Conservation (phyloP, 2,113 vertebrate genomes). For the Pipra filicauda region DNA sequence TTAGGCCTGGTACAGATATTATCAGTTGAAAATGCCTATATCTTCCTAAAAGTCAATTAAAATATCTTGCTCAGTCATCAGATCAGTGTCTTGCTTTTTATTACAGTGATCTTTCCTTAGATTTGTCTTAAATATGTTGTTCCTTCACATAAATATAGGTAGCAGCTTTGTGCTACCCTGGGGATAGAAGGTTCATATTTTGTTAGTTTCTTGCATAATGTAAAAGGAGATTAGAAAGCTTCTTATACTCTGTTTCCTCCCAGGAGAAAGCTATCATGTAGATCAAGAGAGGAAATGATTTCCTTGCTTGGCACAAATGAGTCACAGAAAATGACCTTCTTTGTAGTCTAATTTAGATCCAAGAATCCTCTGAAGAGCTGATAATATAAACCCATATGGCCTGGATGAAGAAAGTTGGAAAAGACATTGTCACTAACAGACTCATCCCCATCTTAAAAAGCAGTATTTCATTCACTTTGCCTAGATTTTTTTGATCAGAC, state of each 20-base stretch:
- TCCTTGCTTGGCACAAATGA: constrained; percentile 67
- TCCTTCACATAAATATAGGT: constrained; percentile 9
- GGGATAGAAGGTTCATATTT: constrained; percentile 13
- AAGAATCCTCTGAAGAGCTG: constrained; percentile 54
- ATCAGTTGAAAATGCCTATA: not conserved
- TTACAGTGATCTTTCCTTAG: not conserved
- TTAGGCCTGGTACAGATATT: not conserved
- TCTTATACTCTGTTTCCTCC: constrained; percentile 59
- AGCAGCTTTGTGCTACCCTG: constrained; percentile 2
- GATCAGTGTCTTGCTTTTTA: not conserved
- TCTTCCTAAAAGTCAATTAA: not conserved
- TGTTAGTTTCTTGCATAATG: constrained; percentile 49
- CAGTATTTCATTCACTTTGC: not conserved
- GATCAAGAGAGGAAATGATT: constrained; percentile 68
- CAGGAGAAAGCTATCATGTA: constrained; percentile 57
- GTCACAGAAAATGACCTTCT: constrained; percentile 69
- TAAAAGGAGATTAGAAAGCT: constrained; percentile 52
- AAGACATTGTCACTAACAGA: not conserved
- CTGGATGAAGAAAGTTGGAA: not conserved
- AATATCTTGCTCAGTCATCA: not conserved
- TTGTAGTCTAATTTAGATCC: constrained; percentile 66
- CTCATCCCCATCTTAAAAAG: constrained; percentile 6
- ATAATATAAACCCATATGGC: constrained; percentile 21
- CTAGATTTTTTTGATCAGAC: not conserved
- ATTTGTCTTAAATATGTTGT: constrained; percentile 13